phyloP scores from a whole-genome alignment of 1,140 invertebrate genomes.

The Papilio machaon region DNA sequence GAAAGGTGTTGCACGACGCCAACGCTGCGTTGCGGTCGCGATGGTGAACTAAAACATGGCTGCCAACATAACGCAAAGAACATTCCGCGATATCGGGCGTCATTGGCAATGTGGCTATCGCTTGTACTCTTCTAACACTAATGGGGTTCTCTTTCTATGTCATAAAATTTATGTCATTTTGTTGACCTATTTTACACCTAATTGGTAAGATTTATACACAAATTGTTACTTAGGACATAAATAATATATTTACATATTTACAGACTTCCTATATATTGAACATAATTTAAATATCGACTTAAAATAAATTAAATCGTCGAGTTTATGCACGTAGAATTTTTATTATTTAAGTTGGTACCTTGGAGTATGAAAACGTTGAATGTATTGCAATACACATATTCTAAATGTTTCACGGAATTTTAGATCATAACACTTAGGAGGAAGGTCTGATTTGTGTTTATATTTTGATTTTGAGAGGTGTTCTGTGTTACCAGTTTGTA shows the following conservation, averaged over 20 bases:
- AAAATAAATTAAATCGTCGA: slow-evolving; percentile 4
- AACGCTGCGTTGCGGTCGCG: slow-evolving; percentile 81
- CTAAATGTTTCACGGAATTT: slow-evolving; percentile 17
- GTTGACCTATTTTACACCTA: slow-evolving; percentile 54
- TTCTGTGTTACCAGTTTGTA: slow-evolving; percentile 30
- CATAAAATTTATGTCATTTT: slow-evolving; percentile 51
- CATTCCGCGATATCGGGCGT: slow-evolving; percentile 78
- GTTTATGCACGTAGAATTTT: neutral
- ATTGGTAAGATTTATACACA: slow-evolving; percentile 37
- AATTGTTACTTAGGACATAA: neutral
- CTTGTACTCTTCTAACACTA: slow-evolving; percentile 62
- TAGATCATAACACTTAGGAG: neutral
- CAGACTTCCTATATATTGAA: neutral
- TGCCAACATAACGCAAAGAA: slow-evolving; percentile 71
- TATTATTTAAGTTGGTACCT: slow-evolving; percentile 26
- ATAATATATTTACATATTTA: slow-evolving; percentile 8
- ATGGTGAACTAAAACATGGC: slow-evolving; percentile 78
- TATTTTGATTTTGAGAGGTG: neutral
- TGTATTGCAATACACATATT: neutral
- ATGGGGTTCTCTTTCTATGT: slow-evolving; percentile 59
- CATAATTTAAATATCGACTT: neutral
- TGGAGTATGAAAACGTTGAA: neutral
- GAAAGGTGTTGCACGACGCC: slow-evolving; percentile 83
- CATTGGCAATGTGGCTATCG: slow-evolving; percentile 77
- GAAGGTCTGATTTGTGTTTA: slow-evolving; percentile 5